These are phyloP conservation scores for Lynx canadensis DNA, from an alignment of 2,113 vertebrate species.

Conservation along the genomic window DNA sequence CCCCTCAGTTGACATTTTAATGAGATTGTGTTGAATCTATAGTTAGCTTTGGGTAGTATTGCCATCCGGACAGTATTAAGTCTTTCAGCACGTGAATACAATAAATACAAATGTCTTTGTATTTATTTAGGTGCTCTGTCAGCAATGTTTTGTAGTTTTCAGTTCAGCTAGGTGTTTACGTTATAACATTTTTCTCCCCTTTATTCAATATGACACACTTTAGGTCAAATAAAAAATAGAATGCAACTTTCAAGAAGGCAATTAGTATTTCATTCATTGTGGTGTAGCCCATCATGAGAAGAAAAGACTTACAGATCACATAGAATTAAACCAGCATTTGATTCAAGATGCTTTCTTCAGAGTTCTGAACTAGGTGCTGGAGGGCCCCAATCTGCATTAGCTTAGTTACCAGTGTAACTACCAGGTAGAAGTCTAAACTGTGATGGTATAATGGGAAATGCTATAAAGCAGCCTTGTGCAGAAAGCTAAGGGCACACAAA, in stretches of 20 bases:
- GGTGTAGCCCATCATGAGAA: background rate
- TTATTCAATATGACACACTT: background rate
- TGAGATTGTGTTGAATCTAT: background rate
- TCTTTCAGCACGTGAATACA: background rate
- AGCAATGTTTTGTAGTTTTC: background rate
- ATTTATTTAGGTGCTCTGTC: background rate
- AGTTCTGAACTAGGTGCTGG: background rate
- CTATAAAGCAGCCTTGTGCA: background rate
- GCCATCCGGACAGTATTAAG: background rate
- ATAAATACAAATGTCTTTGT: background rate
- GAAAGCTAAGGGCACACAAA: background rate
- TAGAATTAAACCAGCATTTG: background rate
- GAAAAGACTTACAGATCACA: background rate
- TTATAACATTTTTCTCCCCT: background rate
- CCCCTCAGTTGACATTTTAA: background rate
- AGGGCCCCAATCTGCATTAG: background rate
- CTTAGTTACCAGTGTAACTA: background rate
- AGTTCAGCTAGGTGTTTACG: background rate
- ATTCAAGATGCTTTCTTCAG: background rate
- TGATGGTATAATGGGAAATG: background rate
- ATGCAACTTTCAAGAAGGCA: background rate
- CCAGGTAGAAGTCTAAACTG: background rate
- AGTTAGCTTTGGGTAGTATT: background rate
- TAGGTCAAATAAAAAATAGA: background rate
- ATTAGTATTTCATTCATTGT: background rate